phyloP scores from a whole-genome alignment of 2,888 invertebrate genomes.

The Nomada ruficornis region DNA sequence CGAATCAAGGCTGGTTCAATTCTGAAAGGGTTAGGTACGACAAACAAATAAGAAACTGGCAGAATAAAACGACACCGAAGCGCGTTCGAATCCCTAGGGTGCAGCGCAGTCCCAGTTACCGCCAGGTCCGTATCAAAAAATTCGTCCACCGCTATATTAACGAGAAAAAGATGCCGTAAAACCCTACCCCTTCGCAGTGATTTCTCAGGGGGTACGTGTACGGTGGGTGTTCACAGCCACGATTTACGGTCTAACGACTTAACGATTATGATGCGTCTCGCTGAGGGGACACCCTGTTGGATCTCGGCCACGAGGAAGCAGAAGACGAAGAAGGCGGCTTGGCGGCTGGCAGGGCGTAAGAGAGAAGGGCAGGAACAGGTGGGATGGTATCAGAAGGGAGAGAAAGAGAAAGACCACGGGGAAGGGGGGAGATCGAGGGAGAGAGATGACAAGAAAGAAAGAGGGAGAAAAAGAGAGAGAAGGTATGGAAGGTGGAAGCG shows the following conservation, averaged over 20 bases:
- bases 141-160: not conserved
- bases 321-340: constrained; percentile 18
- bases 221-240: constrained; percentile 62
- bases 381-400: constrained; percentile 39
- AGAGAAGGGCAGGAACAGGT: constrained; percentile 49
- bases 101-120: not conserved
- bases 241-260: constrained; percentile 71
- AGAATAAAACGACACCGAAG: not conserved
- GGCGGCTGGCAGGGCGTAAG: constrained; percentile 37
- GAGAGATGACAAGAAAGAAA: constrained; percentile 19
- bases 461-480: constrained; percentile 51
- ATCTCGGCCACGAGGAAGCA: constrained; percentile 40
- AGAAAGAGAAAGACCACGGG: constrained; percentile 32
- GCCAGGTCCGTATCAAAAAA: not conserved
- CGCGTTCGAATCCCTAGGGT: too few relatives aligned
- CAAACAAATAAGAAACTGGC: not conserved
- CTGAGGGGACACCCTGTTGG: constrained; percentile 55
- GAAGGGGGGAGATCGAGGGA: constrained; percentile 22
- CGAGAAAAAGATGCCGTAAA: not conserved
- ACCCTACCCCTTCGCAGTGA: not conserved
- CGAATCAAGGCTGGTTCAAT: too few relatives aligned
- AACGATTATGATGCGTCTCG: constrained; percentile 50
- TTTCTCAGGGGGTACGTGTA: constrained; percentile 4
- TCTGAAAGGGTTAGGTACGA: not conserved
- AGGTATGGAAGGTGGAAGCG: constrained; percentile 82